A percentile compares a stretch with the other conserved stretches of the same genome.
Evolutionary conservation across 2,888 invertebrate genomes (phyloP).

Genomic region (Polymixis lichenea): DNA sequence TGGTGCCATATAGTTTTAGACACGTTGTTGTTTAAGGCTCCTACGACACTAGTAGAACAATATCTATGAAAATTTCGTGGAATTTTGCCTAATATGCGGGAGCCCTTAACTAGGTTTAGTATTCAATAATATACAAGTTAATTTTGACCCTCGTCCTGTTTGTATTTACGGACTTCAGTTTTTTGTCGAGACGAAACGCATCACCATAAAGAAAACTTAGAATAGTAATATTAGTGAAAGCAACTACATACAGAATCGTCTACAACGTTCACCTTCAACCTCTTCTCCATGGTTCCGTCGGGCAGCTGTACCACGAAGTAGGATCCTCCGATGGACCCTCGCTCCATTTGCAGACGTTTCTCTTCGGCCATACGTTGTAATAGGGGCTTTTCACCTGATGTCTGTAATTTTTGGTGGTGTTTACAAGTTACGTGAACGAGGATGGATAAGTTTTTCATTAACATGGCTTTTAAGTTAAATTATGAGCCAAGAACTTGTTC

Average conservation of each 20-base stretch:
- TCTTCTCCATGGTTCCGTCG: slow-evolving; percentile 97
- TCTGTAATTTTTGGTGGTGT: slow-evolving; percentile 69
- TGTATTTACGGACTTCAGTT: background rate
- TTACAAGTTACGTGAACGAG: background rate
- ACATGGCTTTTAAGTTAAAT: background rate
- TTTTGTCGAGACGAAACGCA: slow-evolving; percentile 51
- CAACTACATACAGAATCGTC: slow-evolving; percentile 69
- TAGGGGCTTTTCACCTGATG: slow-evolving; percentile 94
- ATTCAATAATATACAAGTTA: background rate
- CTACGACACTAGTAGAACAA: too few relatives aligned
- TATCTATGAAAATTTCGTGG: too few relatives aligned
- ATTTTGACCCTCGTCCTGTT: slow-evolving; percentile 4
- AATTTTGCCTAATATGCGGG: too few relatives aligned
- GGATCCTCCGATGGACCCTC: slow-evolving; percentile 96
- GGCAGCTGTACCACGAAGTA: slow-evolving; percentile 97
- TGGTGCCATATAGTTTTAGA: background rate
- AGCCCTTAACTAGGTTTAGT: too few relatives aligned
- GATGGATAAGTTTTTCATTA: background rate
- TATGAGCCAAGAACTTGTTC: background rate
- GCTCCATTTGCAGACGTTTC: slow-evolving; percentile 96
- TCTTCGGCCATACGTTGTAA: slow-evolving; percentile 98
- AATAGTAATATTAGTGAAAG: slow-evolving; percentile 61
- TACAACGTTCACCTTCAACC: slow-evolving; percentile 93
- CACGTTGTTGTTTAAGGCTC: background rate
- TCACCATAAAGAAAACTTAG: slow-evolving; percentile 36